These are phyloP conservation scores for Dorcus parallelipipedus DNA, from an alignment of 2,888 invertebrate genomes.

Conservation along the genomic window DNA sequence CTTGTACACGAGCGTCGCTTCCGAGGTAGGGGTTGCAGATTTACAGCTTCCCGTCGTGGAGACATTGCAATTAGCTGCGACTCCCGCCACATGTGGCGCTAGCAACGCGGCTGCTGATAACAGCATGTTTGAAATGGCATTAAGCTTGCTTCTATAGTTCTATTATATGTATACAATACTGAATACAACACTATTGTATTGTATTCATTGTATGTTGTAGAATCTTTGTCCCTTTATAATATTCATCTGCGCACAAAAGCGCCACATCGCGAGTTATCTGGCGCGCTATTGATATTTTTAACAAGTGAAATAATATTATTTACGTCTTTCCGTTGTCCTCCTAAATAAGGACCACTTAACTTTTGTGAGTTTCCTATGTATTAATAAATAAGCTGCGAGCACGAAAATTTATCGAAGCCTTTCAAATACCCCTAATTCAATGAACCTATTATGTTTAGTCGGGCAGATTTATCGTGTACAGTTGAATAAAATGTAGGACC, in stretches of 20 bases:
- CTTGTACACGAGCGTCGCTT: constrained; percentile 16
- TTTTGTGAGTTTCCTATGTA: constrained; percentile 17
- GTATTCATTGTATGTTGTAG: constrained; percentile 49
- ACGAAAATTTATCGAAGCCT: not conserved
- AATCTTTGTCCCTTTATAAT: constrained; percentile 51
- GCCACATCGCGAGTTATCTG: constrained; percentile 48
- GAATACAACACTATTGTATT: constrained; percentile 50
- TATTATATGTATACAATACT: constrained; percentile 49
- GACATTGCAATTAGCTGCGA: constrained; percentile 37
- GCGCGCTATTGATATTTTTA: constrained; percentile 46
- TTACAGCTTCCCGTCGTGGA: constrained; percentile 36
- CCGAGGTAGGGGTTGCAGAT: constrained; percentile 28
- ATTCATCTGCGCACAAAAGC: constrained; percentile 49
- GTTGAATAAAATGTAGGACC: no score
- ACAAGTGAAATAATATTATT: constrained; percentile 32
- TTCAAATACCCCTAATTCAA: no score
- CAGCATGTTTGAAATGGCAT: constrained; percentile 49
- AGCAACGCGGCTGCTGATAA: constrained; percentile 41
- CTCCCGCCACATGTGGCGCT: constrained; percentile 34
- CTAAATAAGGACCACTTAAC: constrained; percentile 27
- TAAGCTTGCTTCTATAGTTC: constrained; percentile 51
- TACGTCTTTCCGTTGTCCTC: constrained; percentile 30
- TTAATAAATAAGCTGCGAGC: constrained; percentile 1
- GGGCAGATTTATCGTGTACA: no score
- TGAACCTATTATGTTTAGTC: no score